These are phyloP conservation scores for Chitala chitala DNA, from an alignment of 2,113 vertebrate genomes.

Conservation along the genomic window DNA sequence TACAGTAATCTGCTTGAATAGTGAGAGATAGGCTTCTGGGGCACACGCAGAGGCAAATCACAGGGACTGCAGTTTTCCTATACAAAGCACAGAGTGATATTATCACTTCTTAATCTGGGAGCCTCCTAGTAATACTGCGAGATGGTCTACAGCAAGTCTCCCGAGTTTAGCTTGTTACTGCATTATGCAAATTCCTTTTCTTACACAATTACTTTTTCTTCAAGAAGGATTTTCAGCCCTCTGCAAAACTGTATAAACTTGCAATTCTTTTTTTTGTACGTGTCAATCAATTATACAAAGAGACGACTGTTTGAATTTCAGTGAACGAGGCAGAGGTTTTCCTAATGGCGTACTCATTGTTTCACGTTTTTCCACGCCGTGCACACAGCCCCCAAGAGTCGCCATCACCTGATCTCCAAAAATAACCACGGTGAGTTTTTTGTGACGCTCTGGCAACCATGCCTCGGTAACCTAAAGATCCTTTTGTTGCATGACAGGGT, in stretches of 20 bases:
- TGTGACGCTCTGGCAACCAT: too few relatives aligned
- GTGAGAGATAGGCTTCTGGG: neutral
- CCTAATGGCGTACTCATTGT: too few relatives aligned
- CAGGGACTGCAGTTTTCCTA: conserved; percentile 11
- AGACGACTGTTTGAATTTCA: too few relatives aligned
- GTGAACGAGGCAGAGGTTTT: too few relatives aligned
- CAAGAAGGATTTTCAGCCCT: neutral
- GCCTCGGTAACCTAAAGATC: too few relatives aligned
- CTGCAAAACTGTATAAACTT: neutral
- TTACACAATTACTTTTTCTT: conserved; percentile 3
- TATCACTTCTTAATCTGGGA: conserved; percentile 8
- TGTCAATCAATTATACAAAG: too few relatives aligned
- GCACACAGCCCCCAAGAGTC: too few relatives aligned
- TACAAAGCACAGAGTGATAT: conserved; percentile 22
- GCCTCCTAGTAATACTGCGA: neutral
- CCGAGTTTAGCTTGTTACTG: conserved; percentile 16
- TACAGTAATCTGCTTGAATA: conserved; percentile 10
- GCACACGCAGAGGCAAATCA: conserved; percentile 13
- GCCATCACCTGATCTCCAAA: too few relatives aligned
- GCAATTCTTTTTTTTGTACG: neutral
- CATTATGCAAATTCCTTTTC: conserved; percentile 11
- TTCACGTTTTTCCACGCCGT: too few relatives aligned
- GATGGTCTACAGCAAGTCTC: neutral
- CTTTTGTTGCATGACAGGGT: too few relatives aligned
- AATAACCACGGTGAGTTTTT: too few relatives aligned